A percentile compares a stretch with the other conserved stretches of the same genome.
phyloP scores from a whole-genome alignment of 2,797 vertebrate genomes.

The Sciurus vulgaris region DNA sequence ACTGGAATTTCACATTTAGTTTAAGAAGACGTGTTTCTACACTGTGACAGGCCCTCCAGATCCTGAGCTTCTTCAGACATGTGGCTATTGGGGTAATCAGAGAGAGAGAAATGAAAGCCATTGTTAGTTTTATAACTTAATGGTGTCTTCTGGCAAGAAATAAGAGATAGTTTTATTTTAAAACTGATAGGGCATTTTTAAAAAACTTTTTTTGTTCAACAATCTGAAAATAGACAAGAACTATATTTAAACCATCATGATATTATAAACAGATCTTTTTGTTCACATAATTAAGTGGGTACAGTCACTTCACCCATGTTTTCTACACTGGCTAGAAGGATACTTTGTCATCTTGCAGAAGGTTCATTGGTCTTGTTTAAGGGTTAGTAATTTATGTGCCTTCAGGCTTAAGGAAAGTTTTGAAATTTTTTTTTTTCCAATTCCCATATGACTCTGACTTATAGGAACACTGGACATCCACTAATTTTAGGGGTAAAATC shows the following conservation, averaged over 20 bases:
- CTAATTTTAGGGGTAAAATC: not conserved
- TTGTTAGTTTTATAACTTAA: slow-evolving; percentile 89
- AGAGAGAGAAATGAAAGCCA: slow-evolving; percentile 87
- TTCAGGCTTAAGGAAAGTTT: not conserved
- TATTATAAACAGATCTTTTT: slow-evolving; percentile 59
- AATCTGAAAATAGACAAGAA: slow-evolving; percentile 64
- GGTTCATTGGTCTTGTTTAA: not conserved
- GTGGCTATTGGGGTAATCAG: slow-evolving; percentile 91
- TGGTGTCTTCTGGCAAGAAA: slow-evolving; percentile 87
- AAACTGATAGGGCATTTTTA: slow-evolving; percentile 85
- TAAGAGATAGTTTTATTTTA: slow-evolving; percentile 81
- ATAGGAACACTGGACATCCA: not conserved
- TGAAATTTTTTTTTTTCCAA: not conserved
- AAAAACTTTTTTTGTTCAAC: slow-evolving; percentile 48
- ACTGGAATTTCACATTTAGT: slow-evolving; percentile 97
- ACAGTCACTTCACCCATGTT: not conserved
- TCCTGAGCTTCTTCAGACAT: slow-evolving; percentile 93
- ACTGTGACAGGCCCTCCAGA: slow-evolving; percentile 95
- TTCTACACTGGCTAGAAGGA: not conserved
- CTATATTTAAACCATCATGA: slow-evolving; percentile 67
- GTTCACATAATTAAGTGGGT: not conserved
- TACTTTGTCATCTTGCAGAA: not conserved
- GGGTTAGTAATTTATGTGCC: not conserved
- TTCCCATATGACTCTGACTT: not conserved
- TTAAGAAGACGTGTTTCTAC: slow-evolving; percentile 97